These are phyloP conservation scores for Fragum whitleyi DNA, from an alignment of 2,888 invertebrate genomes.

Conservation along the genomic window DNA sequence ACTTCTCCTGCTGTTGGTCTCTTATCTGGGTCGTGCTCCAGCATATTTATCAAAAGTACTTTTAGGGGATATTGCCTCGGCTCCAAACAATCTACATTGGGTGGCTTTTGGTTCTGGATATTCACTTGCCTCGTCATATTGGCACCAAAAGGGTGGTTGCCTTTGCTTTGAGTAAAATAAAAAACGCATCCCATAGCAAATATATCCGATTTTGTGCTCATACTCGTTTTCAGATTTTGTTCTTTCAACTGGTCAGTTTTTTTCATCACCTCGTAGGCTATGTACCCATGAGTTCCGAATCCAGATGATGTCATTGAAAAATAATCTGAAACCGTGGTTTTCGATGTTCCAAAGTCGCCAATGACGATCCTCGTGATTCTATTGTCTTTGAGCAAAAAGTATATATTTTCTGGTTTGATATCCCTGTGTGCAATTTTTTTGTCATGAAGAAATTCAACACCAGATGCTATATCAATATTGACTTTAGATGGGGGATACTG, in stretches of 20 bases:
- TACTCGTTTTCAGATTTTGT: neutral
- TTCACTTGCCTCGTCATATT: neutral
- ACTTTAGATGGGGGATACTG: conserved; percentile 3
- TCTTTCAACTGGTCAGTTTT: neutral
- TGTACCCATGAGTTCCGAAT: conserved; percentile 6
- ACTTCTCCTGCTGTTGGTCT: conserved; percentile 11
- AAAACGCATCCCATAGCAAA: conserved; percentile 20
- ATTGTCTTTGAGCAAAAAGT: neutral
- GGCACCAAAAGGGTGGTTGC: conserved; percentile 9
- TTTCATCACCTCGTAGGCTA: neutral
- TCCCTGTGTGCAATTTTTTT: conserved; percentile 19
- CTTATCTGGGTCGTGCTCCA: neutral
- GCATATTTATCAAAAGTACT: neutral
- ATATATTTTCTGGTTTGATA: conserved; percentile 24
- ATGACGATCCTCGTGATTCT: neutral
- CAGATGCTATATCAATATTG: neutral
- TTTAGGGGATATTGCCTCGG: neutral
- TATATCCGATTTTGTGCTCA: conserved; percentile 14
- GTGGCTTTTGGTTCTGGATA: neutral
- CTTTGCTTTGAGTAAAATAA: neutral
- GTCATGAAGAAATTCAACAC: conserved; percentile 8
- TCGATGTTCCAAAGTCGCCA: conserved; percentile 23
- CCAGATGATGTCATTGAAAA: neutral
- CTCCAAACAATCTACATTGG: neutral
- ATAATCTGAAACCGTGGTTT: neutral